phyloP scores from a whole-genome alignment of 2,888 invertebrate genomes.

The Entomobrya multifasciata region DNA sequence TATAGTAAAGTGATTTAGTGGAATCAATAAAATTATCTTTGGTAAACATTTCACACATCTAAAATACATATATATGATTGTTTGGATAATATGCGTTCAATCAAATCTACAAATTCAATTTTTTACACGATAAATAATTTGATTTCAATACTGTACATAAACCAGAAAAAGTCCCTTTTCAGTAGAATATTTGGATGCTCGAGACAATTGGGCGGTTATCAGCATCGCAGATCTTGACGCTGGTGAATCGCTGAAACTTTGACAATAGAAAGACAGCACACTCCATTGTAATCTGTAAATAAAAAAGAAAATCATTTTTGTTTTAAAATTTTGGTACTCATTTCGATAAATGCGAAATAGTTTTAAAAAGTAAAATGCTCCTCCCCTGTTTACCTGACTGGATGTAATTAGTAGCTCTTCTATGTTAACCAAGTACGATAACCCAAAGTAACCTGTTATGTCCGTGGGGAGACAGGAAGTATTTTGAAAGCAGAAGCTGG shows the following conservation, averaged over 20 bases:
- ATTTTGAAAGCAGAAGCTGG: constrained; percentile 55
- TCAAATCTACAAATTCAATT: too few species aligned
- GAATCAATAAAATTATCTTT: too few species aligned
- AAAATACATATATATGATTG: too few species aligned
- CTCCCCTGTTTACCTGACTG: constrained; percentile 63
- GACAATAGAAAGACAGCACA: constrained; percentile 46
- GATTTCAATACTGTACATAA: too few species aligned
- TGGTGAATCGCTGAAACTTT: constrained; percentile 48
- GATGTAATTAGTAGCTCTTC: constrained; percentile 62
- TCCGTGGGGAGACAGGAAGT: constrained; percentile 70
- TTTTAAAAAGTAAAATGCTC: not conserved
- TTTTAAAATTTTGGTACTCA: too few species aligned
- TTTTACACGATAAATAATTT: too few species aligned
- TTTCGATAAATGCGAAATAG: not conserved
- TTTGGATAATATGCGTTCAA: too few species aligned
- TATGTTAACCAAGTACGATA: constrained; percentile 61
- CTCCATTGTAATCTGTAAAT: constrained; percentile 49
- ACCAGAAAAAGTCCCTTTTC: too few species aligned
- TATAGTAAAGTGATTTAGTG: too few species aligned
- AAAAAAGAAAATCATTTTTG: not conserved
- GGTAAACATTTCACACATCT: too few species aligned
- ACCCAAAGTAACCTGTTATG: constrained; percentile 71
- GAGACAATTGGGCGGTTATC: constrained; percentile 42
- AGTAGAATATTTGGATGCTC: constrained; percentile 28
- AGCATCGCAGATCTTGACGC: constrained; percentile 43